A percentile compares a stretch with the other conserved stretches of the same genome.
Evolutionary conservation across 2,888 invertebrate genomes (phyloP).

Genomic region (Eupithecia dodoneata): DNA sequence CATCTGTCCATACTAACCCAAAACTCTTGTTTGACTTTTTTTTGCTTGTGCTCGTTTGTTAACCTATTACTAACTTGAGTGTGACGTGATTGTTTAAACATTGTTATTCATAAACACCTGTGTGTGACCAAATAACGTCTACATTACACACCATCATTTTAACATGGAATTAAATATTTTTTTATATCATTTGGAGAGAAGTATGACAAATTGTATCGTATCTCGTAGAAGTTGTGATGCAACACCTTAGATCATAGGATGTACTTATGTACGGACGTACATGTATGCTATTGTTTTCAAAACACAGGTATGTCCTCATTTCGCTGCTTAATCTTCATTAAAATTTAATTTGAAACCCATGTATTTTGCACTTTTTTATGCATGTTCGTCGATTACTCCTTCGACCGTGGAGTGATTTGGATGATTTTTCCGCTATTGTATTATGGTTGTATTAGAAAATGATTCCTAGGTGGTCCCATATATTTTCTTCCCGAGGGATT

Average conservation of each 20-base stretch:
- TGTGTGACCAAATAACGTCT: background rate
- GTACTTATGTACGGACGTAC: background rate
- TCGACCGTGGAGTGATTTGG: no score
- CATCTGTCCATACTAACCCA: constrained; percentile 4
- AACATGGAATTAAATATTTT: background rate
- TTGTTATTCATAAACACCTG: background rate
- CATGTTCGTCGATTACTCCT: no score
- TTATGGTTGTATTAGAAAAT: no score
- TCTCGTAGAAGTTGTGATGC: background rate
- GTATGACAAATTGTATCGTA: background rate
- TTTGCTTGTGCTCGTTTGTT: background rate
- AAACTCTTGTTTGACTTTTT: background rate
- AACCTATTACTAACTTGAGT: background rate
- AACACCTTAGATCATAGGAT: background rate
- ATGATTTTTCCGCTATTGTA: no score
- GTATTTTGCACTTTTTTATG: no score
- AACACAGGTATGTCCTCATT: background rate
- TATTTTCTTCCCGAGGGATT: no score
- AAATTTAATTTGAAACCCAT: background rate
- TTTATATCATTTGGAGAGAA: background rate
- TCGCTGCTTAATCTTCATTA: background rate
- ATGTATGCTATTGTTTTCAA: background rate
- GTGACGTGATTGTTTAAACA: background rate
- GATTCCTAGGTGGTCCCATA: no score
- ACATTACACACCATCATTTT: background rate